Base-by-base conservation (phyloP, 2,113 vertebrate species). In the Noturus placidus region DNA sequence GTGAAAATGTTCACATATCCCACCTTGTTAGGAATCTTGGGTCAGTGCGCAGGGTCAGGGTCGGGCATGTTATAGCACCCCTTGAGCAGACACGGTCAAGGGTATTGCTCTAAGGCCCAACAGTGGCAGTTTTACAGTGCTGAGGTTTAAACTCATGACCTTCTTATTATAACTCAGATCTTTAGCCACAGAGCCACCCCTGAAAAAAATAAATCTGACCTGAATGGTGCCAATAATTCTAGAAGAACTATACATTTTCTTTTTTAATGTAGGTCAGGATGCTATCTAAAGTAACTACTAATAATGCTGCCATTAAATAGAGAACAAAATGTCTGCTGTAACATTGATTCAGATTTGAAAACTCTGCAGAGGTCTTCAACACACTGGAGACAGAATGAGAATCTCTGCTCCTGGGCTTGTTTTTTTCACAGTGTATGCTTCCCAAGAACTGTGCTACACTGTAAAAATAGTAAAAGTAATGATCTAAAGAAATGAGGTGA, bases 391-490 rank as follows among this genome's bases (percentile, higher is more conserved):
- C n/a, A 22, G 50, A 50, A 56, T n/a, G 2, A 57, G 30, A 67
- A 38, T 7, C 76, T 86, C 14, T 9, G 10, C 25, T 83, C 25
- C 35, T 59, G 25, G 8, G 5, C 50, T 50, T 70, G n/a, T 69
- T 67, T 67, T 33, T 86, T 86, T 63, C 79, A 59, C 67, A 81
- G 57, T 76, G 20, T 35, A 56, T 69, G 67, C 33, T 46, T 70
- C 17, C 33, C 50, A 82, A 82, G 33, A 74, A 20, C 56, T 46
- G 86, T 87, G 19, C 38, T 74, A 61, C 30, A 38, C 67, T 70
- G 59, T 87, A 82, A 82, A 82, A 87, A 87, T 87, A 82, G 86
- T 82, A 50, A 50, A 87, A 56, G 65, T 74, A 87, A 87, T 82
- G 67, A 82, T 79, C 79, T 87, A 82, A 87, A 70, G 50, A 82